Evolutionary conservation across 2,888 invertebrate species (phyloP).

Genomic region (Acrocyrtus sp.): DNA sequence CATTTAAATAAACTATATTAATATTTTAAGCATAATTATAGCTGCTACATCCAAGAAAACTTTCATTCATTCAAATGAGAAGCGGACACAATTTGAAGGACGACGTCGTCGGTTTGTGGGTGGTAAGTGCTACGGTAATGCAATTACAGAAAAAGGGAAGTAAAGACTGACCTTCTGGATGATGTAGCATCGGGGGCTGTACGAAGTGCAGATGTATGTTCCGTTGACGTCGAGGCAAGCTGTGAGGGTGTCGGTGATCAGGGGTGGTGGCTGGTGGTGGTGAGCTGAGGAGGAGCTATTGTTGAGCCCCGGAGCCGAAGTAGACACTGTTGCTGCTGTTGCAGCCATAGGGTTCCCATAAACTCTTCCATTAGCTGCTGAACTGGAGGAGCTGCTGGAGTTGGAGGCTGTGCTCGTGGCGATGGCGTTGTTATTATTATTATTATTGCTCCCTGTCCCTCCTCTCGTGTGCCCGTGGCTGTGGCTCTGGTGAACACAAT

Average conservation of each 20-base stretch:
- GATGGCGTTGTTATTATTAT: slow-evolving; percentile 20
- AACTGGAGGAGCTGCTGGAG: not conserved
- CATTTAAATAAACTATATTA: too few relatives aligned
- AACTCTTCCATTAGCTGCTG: slow-evolving; percentile 36
- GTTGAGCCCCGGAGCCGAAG: too few relatives aligned
- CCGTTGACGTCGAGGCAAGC: slow-evolving; percentile 71
- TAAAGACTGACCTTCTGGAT: slow-evolving; percentile 73
- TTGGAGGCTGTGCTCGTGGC: not conserved
- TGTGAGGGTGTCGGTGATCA: slow-evolving; percentile 64
- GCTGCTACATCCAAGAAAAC: too few relatives aligned
- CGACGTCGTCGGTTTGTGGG: too few relatives aligned
- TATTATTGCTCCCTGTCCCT: not conserved
- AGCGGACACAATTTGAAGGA: too few relatives aligned
- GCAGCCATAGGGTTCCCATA: slow-evolving; percentile 33
- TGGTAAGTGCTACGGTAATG: too few relatives aligned
- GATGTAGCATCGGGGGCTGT: slow-evolving; percentile 74
- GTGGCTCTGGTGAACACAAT: not conserved
- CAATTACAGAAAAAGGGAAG: too few relatives aligned
- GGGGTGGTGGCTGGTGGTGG: slow-evolving; percentile 51
- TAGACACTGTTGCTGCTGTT: slow-evolving; percentile 14
- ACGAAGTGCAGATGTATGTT: slow-evolving; percentile 74
- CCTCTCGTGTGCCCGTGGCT: not conserved
- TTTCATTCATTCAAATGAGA: too few relatives aligned
- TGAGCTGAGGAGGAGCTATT: slow-evolving; percentile 17
- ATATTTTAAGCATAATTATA: too few relatives aligned